Evolutionary conservation across 2,888 invertebrate species (phyloP).

Genomic region (Pandemis corylana): DNA sequence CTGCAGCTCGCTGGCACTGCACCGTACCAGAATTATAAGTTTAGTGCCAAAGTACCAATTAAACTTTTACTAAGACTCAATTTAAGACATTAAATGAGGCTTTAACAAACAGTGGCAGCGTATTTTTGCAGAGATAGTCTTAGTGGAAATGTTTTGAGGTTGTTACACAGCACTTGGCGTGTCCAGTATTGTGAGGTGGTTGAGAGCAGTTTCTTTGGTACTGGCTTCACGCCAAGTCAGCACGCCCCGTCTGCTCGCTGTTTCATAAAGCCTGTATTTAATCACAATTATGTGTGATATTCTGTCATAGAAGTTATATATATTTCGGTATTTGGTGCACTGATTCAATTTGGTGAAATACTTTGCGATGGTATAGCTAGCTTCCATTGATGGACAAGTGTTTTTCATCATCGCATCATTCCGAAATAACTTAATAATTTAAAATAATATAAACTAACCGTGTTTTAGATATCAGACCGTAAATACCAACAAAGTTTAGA

Average conservation of each 20-base stretch:
- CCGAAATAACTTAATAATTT: neutral
- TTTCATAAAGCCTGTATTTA: neutral
- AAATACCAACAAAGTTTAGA: conserved; percentile 3
- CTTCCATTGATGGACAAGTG: neutral
- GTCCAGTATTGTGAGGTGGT: neutral
- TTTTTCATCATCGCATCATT: neutral
- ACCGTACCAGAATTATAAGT: conserved; percentile 21
- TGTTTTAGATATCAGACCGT: neutral
- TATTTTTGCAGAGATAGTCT: neutral
- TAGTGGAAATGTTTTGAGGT: too few species aligned
- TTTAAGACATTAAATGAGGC: neutral
- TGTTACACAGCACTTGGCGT: neutral
- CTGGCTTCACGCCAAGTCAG: too few species aligned
- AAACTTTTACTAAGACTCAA: conserved; percentile 9
- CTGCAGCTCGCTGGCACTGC: conserved; percentile 2
- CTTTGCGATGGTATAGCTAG: neutral
- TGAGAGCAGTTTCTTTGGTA: neutral
- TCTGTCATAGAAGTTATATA: too few species aligned
- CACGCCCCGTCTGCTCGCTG: neutral
- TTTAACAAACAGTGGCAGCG: neutral
- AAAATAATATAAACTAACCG: neutral
- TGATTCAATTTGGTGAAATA: neutral
- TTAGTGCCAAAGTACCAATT: conserved; percentile 31
- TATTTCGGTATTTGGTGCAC: neutral
- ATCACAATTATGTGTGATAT: neutral